Conservation (phyloP, 2,113 vertebrate species). For the Trachemys scripta region DNA sequence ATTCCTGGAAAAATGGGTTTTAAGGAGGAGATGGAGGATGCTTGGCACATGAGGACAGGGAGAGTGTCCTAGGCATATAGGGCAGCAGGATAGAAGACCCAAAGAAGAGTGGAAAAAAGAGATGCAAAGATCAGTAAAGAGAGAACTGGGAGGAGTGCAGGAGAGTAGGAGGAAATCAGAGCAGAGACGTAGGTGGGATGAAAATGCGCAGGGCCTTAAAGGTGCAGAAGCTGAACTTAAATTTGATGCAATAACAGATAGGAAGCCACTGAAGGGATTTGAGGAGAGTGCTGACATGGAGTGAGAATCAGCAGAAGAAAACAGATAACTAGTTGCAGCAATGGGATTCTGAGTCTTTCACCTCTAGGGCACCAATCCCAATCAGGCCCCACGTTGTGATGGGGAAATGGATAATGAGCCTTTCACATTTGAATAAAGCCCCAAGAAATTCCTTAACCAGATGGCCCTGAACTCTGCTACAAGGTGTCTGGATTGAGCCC, state of each 20-base stretch:
- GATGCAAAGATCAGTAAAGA: slow-evolving; percentile 11
- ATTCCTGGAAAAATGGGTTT: not conserved
- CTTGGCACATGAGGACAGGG: not conserved
- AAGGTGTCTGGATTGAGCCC: not conserved
- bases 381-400: not conserved
- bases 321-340: not conserved
- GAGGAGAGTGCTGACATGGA: not conserved
- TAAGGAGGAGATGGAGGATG: not conserved
- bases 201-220: slow-evolving; percentile 32
- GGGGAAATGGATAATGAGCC: not conserved
- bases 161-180: slow-evolving; percentile 38
- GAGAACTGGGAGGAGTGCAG: slow-evolving; percentile 14
- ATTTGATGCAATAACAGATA: not conserved
- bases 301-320: not conserved
- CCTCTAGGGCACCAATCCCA: not conserved
- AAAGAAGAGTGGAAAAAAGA: not conserved
- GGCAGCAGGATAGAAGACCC: not conserved
- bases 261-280: not conserved
- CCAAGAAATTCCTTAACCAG: not conserved
- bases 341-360: rapidly evolving
- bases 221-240: not conserved
- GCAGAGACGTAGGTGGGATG: slow-evolving; percentile 18
- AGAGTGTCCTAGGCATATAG: not conserved
- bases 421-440: not conserved
- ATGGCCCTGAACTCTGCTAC: not conserved